phyloP scores from a whole-genome alignment of 2,888 invertebrate genomes.

The Gasteruption jaculator region DNA sequence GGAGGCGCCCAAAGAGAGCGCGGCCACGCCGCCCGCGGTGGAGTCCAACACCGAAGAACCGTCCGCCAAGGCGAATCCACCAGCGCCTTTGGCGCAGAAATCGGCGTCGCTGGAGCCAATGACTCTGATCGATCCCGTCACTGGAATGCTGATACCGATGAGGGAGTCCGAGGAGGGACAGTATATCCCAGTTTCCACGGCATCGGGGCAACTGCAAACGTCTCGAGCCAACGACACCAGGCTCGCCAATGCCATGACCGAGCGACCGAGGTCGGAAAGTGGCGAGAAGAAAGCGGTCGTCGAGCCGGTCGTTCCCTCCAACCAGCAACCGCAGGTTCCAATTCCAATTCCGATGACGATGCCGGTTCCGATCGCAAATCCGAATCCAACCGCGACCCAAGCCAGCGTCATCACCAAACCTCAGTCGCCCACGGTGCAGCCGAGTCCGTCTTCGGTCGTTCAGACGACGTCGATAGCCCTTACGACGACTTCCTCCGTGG shows the following conservation, averaged over 20 bases:
- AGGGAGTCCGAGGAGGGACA: slow-evolving; percentile 68
- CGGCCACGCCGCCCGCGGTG: slow-evolving; percentile 24
- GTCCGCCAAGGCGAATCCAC: slow-evolving; percentile 27
- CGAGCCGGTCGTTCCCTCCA: too few species aligned
- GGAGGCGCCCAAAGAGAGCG: slow-evolving; percentile 17
- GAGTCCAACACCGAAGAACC: slow-evolving; percentile 23
- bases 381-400: slow-evolving; percentile 27
- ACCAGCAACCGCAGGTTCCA: slow-evolving; percentile 14
- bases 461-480: slow-evolving; percentile 28
- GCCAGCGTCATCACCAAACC: slow-evolving; percentile 41
- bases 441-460: slow-evolving; percentile 25
- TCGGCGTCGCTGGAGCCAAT: slow-evolving; percentile 56
- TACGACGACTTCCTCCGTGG: slow-evolving; percentile 19
- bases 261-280: slow-evolving; percentile 26
- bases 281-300: slow-evolving; percentile 37
- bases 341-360: slow-evolving; percentile 29
- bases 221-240: slow-evolving; percentile 11
- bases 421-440: slow-evolving; percentile 34
- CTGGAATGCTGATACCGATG: slow-evolving; percentile 67
- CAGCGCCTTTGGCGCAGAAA: slow-evolving; percentile 28
- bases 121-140: slow-evolving; percentile 70
- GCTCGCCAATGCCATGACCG: slow-evolving; percentile 27
- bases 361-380: slow-evolving; percentile 19
- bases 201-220: slow-evolving; percentile 28
- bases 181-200: slow-evolving; percentile 58